Evolutionary conservation across 2,797 vertebrate species (phyloP), one percentile per base, ranked within the genome.

Genomic region (Tangara arthus): DNA sequence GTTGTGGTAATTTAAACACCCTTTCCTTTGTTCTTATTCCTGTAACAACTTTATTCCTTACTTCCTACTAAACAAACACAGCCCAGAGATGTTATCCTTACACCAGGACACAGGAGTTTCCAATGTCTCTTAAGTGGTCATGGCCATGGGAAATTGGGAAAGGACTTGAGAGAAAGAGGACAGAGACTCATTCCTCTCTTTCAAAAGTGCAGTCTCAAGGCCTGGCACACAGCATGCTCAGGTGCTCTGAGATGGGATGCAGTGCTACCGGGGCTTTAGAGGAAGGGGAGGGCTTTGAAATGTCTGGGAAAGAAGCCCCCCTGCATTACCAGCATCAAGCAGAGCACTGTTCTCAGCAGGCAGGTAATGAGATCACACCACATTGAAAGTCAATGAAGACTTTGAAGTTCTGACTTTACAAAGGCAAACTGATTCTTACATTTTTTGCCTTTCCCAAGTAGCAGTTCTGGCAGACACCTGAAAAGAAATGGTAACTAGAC

Each of bases 401-500:
- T 91, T 68, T 46, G 79, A 95, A 93, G 78, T 73, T 70, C 69
- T 87, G 70, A 85, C 72, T 94, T 95, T 81, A 85, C 47, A 71
- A 89, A 82, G 72, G 73, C 52, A 89, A 93, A 82, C 63, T 68
- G 50, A 77, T 89, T 89, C 70, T 89, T 82, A 68, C 22, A 70
- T 44, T n/a, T 77, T 78, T 57, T 90, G 21, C 49, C 52, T 94
- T 93, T 82, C 37, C 78, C 60, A 46, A 86, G 81, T 73, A 91
- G 37, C 59, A 61, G 75, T 93, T 94, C 87, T 90, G 89, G 78
- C 81, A 87, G 71, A 78, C 68, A 89, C 69, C 82, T 90, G 81
- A 93, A 91, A 95, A 90, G 81, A 87, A 94, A 87, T 50, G 80
- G 78, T 95, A 95, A 97, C 90, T 92, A 96, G 93, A 95, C 8